Evolutionary conservation across 2,888 invertebrate genomes (phyloP), one percentile per base, ranked within the genome.

Genomic region (Rhamnusium bicolor): DNA sequence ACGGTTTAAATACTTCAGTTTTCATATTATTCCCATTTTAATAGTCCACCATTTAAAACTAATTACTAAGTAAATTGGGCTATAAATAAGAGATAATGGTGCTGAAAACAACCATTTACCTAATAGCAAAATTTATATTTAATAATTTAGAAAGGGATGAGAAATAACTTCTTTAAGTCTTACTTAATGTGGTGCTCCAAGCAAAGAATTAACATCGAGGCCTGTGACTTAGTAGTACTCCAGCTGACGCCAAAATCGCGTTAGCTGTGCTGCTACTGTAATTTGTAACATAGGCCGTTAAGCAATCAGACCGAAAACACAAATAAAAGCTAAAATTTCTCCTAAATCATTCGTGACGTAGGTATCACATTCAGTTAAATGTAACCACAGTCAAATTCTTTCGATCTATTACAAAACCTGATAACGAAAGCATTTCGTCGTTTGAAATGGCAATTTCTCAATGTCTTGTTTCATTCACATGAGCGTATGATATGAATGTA

Each of bases 311-410:
- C 73, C 71, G 76, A 71, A 79, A 76, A 73, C 76, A 74, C 76
- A 78, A 76, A 79, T 73, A 79, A 77, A 73, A 79, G 74, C 70
- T 32, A 71, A 70, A 76, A 75, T 78, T 69, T 71, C 72, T 29
- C 72, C 72, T 79, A 75, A 79, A 77, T 79, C 76, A 79, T 73
- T 72, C 73, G 70, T 66, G 75, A 75, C 74, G 71, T 74, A 76
- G 40, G 40, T 40, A 40, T 77, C 77, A 49, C 65, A 62, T 71
- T 71, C 67, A 49, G 62, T 73, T 58, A 69, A 71, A 71, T 74
- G 69, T 60, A 73, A 71, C 73, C 58, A 49, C 67, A 40, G 61
- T 73, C 66, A 56, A 75, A 75, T 68, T 72, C 73, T 77, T 73
- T 73, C 72, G 58, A 75, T 70, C 69, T 66, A 65, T 74, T 74